A percentile compares a stretch with the other conserved stretches of the same genome.
Evolutionary conservation across 1,140 invertebrate species (phyloP).

Genomic region (Idris sp.): DNA sequence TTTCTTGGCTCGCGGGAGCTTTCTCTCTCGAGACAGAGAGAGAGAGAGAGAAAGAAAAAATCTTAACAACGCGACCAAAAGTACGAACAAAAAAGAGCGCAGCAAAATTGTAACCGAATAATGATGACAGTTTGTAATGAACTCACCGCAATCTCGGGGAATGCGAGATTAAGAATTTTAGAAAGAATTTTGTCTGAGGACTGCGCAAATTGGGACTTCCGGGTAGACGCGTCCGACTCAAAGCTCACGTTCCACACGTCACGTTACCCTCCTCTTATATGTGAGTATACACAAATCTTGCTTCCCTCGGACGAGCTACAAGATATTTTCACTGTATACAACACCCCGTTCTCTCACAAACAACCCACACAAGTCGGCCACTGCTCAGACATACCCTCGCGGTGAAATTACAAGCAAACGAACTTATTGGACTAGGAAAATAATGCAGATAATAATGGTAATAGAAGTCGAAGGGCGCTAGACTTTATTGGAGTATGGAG

Average conservation of each 20-base stretch:
- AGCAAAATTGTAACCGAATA: constrained; percentile 46
- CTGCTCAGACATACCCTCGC: too few relatives aligned
- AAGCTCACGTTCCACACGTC: too few relatives aligned
- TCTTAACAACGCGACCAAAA: constrained; percentile 54
- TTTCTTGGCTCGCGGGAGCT: constrained; percentile 49
- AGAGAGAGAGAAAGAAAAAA: too few relatives aligned
- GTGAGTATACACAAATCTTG: too few relatives aligned
- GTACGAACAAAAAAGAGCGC: constrained; percentile 25
- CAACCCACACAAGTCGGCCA: constrained; percentile 59
- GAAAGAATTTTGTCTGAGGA: constrained; percentile 27
- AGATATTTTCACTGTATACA: constrained; percentile 66
- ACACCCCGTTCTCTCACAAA: constrained; percentile 75
- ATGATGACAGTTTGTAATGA: constrained; percentile 56
- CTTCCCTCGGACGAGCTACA: constrained; percentile 42
- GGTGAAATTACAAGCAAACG: too few relatives aligned
- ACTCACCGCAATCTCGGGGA: constrained; percentile 32
- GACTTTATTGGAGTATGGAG: constrained; percentile 13
- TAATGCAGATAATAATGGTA: constrained; percentile 41
- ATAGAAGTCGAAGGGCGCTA: constrained; percentile 1
- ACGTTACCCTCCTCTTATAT: too few relatives aligned
- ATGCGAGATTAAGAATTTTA: constrained; percentile 35
- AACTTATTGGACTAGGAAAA: too few relatives aligned
- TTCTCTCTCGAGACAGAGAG: constrained; percentile 26
- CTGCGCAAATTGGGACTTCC: constrained; percentile 3
- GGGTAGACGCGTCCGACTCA: constrained; percentile 10